Evolutionary conservation across 2,888 invertebrate genomes (phyloP).

Genomic region (Mellilla xanthometata): DNA sequence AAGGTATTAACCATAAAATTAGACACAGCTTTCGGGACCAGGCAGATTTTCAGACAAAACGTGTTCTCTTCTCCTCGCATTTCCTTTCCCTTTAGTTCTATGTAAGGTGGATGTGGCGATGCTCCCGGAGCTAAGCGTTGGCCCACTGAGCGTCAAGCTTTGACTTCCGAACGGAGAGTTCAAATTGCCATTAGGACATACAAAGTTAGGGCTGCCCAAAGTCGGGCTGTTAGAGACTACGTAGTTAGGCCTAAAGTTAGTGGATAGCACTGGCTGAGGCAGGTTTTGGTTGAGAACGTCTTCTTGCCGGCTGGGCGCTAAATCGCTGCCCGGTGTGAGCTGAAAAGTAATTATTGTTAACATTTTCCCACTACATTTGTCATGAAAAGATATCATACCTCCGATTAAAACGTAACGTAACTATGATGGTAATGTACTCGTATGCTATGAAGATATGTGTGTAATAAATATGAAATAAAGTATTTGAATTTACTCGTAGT

Average conservation of each 20-base stretch:
- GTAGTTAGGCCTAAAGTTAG: slow-evolving; percentile 71
- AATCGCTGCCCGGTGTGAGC: slow-evolving; percentile 62
- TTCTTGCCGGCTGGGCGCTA: slow-evolving; percentile 59
- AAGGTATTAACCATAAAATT: slow-evolving; percentile 2
- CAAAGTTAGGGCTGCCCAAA: slow-evolving; percentile 75
- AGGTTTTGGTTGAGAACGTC: slow-evolving; percentile 70
- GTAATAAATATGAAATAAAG: too few species aligned
- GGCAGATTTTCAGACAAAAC: slow-evolving; percentile 93
- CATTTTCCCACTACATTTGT: too few species aligned
- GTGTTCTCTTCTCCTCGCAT: slow-evolving; percentile 85
- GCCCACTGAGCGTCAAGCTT: slow-evolving; percentile 61
- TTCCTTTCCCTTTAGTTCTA: slow-evolving; percentile 77
- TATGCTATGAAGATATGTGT: too few species aligned
- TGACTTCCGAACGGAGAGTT: slow-evolving; percentile 71
- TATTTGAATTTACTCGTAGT: too few species aligned
- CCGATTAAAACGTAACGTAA: too few species aligned
- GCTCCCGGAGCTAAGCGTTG: slow-evolving; percentile 72
- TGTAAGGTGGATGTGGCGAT: slow-evolving; percentile 72
- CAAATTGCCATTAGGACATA: slow-evolving; percentile 72
- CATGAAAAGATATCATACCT: too few species aligned
- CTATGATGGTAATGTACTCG: too few species aligned
- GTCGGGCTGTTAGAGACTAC: slow-evolving; percentile 71
- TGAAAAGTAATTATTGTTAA: slow-evolving; percentile 41
- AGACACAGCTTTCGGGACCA: slow-evolving; percentile 95
- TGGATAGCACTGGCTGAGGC: slow-evolving; percentile 49